A percentile compares a stretch with the other conserved stretches of the same genome.
Conservation (phyloP, 2,888 invertebrate genomes). For the Poecilobothrus nobilitatus region DNA sequence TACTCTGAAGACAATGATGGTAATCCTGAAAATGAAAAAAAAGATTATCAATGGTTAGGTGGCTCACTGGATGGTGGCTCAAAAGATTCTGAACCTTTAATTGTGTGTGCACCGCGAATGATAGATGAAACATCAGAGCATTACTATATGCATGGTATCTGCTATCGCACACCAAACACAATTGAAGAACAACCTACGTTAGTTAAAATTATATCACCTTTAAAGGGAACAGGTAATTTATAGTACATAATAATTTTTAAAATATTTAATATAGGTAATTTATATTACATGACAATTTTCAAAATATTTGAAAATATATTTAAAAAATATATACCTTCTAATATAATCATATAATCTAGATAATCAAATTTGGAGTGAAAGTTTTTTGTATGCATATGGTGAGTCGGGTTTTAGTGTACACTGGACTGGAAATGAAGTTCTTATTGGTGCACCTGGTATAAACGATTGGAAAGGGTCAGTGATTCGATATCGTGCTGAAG, state of each 20-base stretch:
- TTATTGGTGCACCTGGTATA: constrained; percentile 28
- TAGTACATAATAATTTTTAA: not conserved
- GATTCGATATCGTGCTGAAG: constrained; percentile 22
- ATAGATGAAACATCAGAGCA: constrained; percentile 15
- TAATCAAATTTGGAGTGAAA: constrained; percentile 15
- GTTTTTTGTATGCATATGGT: constrained; percentile 23
- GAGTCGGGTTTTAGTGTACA: constrained; percentile 28
- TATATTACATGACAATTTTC: not conserved
- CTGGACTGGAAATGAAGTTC: constrained; percentile 26
- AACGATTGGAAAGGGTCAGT: constrained; percentile 25
- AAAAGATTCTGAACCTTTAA: constrained; percentile 30
- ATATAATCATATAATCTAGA: constrained; percentile 7
- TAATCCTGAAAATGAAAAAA: constrained; percentile 27
- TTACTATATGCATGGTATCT: constrained; percentile 31
- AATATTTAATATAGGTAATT: constrained; percentile 17
- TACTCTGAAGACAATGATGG: constrained; percentile 20
- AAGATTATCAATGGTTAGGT: constrained; percentile 42
- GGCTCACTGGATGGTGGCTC: constrained; percentile 37
- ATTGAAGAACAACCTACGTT: constrained; percentile 22
- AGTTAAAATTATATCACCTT: constrained; percentile 26
- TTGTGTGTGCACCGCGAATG: constrained; percentile 30
- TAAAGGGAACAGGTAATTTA: constrained; percentile 21
- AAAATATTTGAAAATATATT: not conserved
- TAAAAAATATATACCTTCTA: too few relatives aligned
- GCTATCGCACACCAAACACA: constrained; percentile 30